Base-by-base conservation (phyloP, 64 coral and sea anemone genomes). In the Cladopsammia gracilis region DNA sequence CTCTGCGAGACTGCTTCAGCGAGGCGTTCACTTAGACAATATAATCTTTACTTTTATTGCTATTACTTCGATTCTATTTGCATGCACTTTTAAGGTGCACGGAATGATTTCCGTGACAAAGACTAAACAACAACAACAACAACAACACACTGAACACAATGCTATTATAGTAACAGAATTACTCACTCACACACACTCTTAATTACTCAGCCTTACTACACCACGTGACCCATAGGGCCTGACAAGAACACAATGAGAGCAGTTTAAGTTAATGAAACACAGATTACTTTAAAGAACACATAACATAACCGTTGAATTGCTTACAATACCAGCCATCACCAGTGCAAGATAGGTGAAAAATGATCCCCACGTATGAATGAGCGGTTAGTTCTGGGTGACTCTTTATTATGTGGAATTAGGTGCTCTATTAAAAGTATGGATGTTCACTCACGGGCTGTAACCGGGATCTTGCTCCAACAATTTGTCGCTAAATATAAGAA, bases 401-500 rank as follows among this genome's bases (percentile, higher is more conserved):
- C 15, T 24, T 19, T 25, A 69, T 67, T 68, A 52, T 64, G 8
- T 67, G 46, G 62, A 56, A 84, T 66, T 83, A 83, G 20, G 80
- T 67, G 80, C 60, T 67, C 56, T 77, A 67, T 84, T 67, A 82
- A 45, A 75, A 75, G 47, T 84, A 64, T 68, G 80, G 20, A 84
- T 67, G 60, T 6, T 48, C 80, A 84, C 80, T 84, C 80, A 84
- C 80, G 61, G 61, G 18, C 19, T 84, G 80, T 67, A 66, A 84
- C 80, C 67, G 80, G 80, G 45, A 50, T 84, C 80, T 51, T 84
- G 80, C 16, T 84, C 80, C 80, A 68, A 67, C 44, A 61, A 67
- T 67, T 84, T 22, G 80, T 25, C 20, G 47, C 80, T 84, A 10
- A 84, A 84, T 84, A 84, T 68, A 75, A 75, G 80, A 68, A 84